Conservation (phyloP, 2,113 vertebrate genomes). For the Alouatta palliata region DNA sequence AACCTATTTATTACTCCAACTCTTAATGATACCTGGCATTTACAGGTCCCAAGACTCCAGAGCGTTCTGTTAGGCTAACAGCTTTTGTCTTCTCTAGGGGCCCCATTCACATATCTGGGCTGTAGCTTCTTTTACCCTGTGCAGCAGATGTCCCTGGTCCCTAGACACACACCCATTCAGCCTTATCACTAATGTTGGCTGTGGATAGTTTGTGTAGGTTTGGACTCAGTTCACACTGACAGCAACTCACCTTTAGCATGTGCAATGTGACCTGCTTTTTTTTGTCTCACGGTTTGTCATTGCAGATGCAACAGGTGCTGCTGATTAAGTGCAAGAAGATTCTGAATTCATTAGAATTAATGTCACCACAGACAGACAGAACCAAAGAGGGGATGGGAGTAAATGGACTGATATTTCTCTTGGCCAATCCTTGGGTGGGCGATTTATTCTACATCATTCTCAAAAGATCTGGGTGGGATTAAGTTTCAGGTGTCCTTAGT, state of each 20-base stretch:
- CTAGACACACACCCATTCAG: background rate
- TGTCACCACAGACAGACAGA: background rate
- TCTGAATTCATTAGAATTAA: background rate
- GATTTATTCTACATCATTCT: background rate
- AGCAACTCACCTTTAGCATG: background rate
- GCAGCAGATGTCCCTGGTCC: background rate
- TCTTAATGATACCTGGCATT: background rate
- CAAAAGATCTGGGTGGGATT: background rate
- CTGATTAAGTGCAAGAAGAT: background rate
- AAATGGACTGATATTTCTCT: background rate
- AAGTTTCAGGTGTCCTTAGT: background rate
- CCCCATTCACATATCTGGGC: background rate
- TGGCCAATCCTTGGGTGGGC: background rate
- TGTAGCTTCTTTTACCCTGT: background rate
- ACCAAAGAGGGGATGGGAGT: no score
- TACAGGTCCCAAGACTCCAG: background rate
- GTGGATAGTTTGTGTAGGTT: background rate
- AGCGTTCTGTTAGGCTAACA: background rate
- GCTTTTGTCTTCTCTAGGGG: background rate
- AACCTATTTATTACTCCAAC: background rate
- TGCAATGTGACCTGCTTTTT: background rate
- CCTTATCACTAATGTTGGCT: background rate
- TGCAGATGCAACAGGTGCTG: background rate
- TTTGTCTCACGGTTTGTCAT: background rate
- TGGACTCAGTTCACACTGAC: background rate